Percentiles rank a stretch among this genome's conserved stretches.
phyloP scores from a whole-genome alignment of 2,888 invertebrate species.

The Lamellibrachia satsuma region DNA sequence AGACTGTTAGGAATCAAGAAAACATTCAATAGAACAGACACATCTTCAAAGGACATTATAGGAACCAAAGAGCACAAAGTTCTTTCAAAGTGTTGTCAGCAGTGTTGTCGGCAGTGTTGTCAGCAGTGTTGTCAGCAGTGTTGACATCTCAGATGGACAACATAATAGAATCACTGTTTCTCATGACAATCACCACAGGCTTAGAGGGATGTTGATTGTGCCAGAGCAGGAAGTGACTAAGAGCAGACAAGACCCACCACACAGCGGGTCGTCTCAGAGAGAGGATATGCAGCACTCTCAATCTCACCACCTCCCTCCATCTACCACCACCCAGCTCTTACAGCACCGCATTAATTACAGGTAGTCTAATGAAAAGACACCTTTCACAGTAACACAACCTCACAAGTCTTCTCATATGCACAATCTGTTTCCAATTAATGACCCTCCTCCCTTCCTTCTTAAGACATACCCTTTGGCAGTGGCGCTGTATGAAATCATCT shows the following conservation, averaged over 20 bases:
- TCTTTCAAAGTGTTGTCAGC: too few species aligned
- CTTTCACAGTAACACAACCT: not conserved
- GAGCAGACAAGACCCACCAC: not conserved
- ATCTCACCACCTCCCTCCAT: not conserved
- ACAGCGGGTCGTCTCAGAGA: too few species aligned
- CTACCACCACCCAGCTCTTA: not conserved
- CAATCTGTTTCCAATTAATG: not conserved
- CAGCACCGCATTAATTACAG: not conserved
- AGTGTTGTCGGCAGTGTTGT: too few species aligned
- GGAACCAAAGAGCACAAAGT: too few species aligned
- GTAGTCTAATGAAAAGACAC: not conserved
- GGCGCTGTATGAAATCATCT: not conserved
- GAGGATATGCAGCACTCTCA: too few species aligned
- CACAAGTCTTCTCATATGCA: not conserved
- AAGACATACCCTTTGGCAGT: not conserved
- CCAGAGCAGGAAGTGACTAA: not conserved
- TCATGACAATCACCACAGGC: not conserved
- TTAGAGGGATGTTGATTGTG: not conserved
- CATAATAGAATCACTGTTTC: not conserved
- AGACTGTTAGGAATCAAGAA: too few species aligned
- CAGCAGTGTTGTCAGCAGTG: not conserved
- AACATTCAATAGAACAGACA: too few species aligned
- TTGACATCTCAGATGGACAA: not conserved
- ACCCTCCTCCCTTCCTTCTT: not conserved
- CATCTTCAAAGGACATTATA: too few species aligned